Base-by-base conservation (phyloP, 2,113 vertebrate genomes). In the Takifugu flavidus region DNA sequence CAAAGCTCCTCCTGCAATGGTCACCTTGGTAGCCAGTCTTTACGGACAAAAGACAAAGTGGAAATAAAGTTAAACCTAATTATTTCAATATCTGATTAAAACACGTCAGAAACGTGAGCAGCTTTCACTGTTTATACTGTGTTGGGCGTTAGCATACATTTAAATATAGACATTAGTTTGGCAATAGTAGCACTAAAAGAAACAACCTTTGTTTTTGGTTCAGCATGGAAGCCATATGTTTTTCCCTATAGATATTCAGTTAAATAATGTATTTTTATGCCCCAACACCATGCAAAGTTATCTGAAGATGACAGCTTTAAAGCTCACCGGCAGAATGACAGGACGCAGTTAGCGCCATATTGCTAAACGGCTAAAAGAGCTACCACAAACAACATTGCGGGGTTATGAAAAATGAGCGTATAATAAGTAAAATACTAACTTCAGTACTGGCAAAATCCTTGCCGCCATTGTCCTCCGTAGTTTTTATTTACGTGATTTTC, bases 1-100 rank as follows among this genome's bases (percentile, higher is more conserved):
- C 0, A 97, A 69, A 0, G 95, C 92, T 15, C 92, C 94, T 75
- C 96, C 96, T 4, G 94, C 95, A 66, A 99, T 82, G 43, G 91
- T 83, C 67, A 92, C 89, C 83, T 97, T 99, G 67, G 94, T 82
- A 64, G 93, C 82, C 43, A 97, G 86, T 78, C 96, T 99, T 0
- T 39, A 43, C 47, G 4, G 55, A 26, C 5, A 31, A 5, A 44
- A 6, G 45, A 12, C 45, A 45, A 45, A 8, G 42, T 10, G 2
- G 12, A 7, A 13, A 45, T 12, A n/a, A 14, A 47, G 45, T 14
- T 5, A 47, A 4, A n/a, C 45, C 45, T 1, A 47, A 7, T 5
- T 47, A 15, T 14, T 47, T 47, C 34, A 10, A 39, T 39, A 10
- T 39, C 8, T 39, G 11, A 39, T 39, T 10, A 39, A 39, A 39